phyloP scores from a whole-genome alignment of 2,888 invertebrate genomes.

The Aporophyla lueneburgensis region DNA sequence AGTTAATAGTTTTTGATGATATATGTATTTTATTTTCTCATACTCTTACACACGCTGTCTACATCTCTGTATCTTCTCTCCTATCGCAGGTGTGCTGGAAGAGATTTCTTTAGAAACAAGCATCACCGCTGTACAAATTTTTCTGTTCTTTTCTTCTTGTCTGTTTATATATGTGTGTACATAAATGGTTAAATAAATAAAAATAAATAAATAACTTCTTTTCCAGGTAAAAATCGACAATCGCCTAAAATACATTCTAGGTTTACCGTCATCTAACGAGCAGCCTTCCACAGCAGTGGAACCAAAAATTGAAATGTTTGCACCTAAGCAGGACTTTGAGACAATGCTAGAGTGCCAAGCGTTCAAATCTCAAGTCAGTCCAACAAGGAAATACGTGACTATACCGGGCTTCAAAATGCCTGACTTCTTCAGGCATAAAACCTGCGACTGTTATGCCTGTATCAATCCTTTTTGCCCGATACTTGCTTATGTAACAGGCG shows the following conservation, averaged over 20 bases:
- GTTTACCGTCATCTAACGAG: slow-evolving; percentile 73
- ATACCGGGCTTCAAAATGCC: slow-evolving; percentile 76
- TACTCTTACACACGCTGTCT: no score
- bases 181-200: no score
- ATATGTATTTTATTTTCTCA: no score
- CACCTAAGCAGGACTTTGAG: slow-evolving; percentile 78
- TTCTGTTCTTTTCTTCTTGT: no score
- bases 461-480: slow-evolving; percentile 69
- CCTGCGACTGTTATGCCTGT: slow-evolving; percentile 80
- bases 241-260: slow-evolving; percentile 80
- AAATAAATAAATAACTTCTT: slow-evolving; percentile 8
- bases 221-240: slow-evolving; percentile 81
- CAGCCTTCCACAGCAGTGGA: slow-evolving; percentile 52
- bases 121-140: no score
- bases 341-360: slow-evolving; percentile 77
- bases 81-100: no score
- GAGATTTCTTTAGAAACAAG: no score
- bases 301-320: slow-evolving; percentile 58
- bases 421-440: slow-evolving; percentile 73
- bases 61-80: no score
- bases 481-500: slow-evolving; percentile 70
- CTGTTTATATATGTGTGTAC: no score
- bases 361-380: slow-evolving; percentile 74
- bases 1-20: no score
- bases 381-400: slow-evolving; percentile 68